These are phyloP conservation scores for Gambelia wislizenii DNA, from an alignment of 2,797 vertebrate genomes.

Conservation along the genomic window DNA sequence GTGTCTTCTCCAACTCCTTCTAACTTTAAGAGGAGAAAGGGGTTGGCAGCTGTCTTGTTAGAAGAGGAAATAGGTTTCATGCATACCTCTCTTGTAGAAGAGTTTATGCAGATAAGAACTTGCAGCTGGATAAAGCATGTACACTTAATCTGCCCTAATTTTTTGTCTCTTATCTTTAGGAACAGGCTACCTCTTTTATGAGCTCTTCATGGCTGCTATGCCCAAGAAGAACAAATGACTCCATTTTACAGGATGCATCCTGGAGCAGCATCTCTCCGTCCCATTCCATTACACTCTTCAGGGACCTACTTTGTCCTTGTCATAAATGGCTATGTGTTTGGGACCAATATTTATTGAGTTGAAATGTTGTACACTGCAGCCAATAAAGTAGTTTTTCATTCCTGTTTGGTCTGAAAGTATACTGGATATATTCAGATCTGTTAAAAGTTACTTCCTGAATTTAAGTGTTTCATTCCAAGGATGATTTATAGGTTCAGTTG, in stretches of 20 bases:
- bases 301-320: slow-evolving; percentile 70
- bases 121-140: slow-evolving; percentile 19
- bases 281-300: slow-evolving; percentile 64
- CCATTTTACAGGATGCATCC: slow-evolving; percentile 36
- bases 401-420: slow-evolving; percentile 38
- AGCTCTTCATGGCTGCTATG: slow-evolving; percentile 79
- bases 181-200: slow-evolving; percentile 80
- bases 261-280: slow-evolving; percentile 53
- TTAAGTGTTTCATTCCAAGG: background rate
- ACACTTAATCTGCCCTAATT: slow-evolving; percentile 25
- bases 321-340: slow-evolving; percentile 77
- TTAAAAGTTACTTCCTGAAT: slow-evolving; percentile 1
- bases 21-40: background rate
- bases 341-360: slow-evolving; percentile 86
- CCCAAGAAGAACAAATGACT: slow-evolving; percentile 86
- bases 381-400: slow-evolving; percentile 85
- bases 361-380: slow-evolving; percentile 78
- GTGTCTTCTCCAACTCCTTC: background rate
- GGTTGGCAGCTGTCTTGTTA: background rate
- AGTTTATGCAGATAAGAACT: background rate
- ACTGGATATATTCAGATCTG: background rate
- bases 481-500: background rate
- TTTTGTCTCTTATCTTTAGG: slow-evolving; percentile 80
- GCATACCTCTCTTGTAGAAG: background rate
- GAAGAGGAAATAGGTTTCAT: too few species aligned